Conservation (phyloP, 2,113 vertebrate genomes). For the crab-eating macaque (Macaca fascicularis) region T2T-MFA8v1.1 NC_088389.1:89487501-89488000, state of each 20-base stretch:
- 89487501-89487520: not conserved
- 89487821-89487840: not conserved
- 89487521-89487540: not conserved
- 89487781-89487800: not conserved
- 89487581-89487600: not conserved
- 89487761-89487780: not conserved
- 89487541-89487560: not conserved
- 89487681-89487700: not conserved
- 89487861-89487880: not conserved
- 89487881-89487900: not conserved
- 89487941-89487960: not conserved
- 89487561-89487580: not conserved
- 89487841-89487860: not conserved
- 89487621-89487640: not conserved
- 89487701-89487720: not conserved
- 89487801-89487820: not conserved
- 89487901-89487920: not conserved
- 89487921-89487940: not conserved
- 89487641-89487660: conserved; percentile 56
- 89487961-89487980: not conserved
- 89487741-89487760: not conserved
- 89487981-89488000: not conserved
- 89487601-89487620: not conserved
- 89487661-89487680: not conserved
- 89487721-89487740: not conserved